Evolutionary conservation across 2,888 invertebrate genomes (phyloP), one percentile per base, ranked within the genome.

Genomic region (Oxyscelio sp.): DNA sequence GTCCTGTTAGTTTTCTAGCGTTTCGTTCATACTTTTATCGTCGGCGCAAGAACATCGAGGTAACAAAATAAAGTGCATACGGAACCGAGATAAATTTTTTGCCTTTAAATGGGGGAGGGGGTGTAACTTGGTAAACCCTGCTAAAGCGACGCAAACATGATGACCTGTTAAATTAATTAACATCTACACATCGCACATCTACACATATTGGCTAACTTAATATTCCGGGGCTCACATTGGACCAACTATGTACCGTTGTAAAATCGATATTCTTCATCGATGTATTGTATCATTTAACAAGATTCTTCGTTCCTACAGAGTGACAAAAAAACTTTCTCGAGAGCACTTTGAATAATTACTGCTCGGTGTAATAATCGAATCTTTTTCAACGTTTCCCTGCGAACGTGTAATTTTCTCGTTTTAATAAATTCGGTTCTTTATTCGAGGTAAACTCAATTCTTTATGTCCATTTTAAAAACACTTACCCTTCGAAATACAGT

Each of bases 141-240:
- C 58, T 27, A 58, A 27, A 71, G 40, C 58, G 70, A 70, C 34
- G 70, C 48, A 71, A 71, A 71, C 58, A 58, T 22, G 58, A 21
- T 34, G 58, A 58, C 22, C 48, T 58, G 54, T 58, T 71, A 71
- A 71, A 58, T 58, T 71, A 71, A 71, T 71, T 71, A 71, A 71
- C 58, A 22, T 58, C 70, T 58, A 45, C 58, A 22, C 27, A 27
- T 45, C 54, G 54, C 43, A 40, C 38, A 24, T 54, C 68, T n/a
- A 40, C 68, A 54, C 54, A 54, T 17, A 54, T 54, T 68, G 52
- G 40, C 40, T 40, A 68, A 68, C 43, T 38, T 27, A 27, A 54
- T 68, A 68, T 43, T 21, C 17, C 52, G 68, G 13, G 17, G 8
- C 19, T 40, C 38, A 17, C 27, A 56, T 27, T 52, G 52, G 40